Evolutionary conservation across 1,140 invertebrate genomes (phyloP), one percentile per base, ranked within the genome.

Genomic region (Parasteatoda tepidariorum): DNA sequence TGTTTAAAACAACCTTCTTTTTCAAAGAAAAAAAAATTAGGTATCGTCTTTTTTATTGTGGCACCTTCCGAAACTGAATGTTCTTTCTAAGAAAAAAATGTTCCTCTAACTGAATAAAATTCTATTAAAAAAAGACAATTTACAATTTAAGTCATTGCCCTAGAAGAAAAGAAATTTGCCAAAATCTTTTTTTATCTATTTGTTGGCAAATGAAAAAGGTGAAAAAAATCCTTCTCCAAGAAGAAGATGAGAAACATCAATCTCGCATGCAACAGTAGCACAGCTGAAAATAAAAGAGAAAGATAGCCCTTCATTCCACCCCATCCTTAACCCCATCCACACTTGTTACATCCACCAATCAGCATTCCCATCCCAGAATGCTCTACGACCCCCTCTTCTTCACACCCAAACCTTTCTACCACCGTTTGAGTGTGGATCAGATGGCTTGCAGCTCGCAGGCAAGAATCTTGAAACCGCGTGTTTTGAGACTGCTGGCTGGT

Each of bases 331-430:
- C 75, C 75, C 75, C 59, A 31, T 61, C 62, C 62, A 78, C 75
- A 78, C 75, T 78, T 78, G 75, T 78, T 78, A 78, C 75, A n/a
- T 67, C 75, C 62, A 38, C 75, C 75, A 78, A 78, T 78, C 38
- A 78, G 75, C 38, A 67, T 15, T 30, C 62, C 41, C 30, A 66
- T 78, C 75, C 75, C 75, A 38, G 75, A 34, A 78, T 78, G 24
- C 75, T 28, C 31, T 26, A 28, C 48, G 68, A 48, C 9, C 9
- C 38, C 38, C 9, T 9, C 38, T 48, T 48, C 38, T 48, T 48
- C 68, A 30, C 24, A 28, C 41, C 48, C 38, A 57, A 71, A 71
- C 68, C 41, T 28, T 31, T 13, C 26, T 28, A 55, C 68, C 24
- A 55, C 48, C 68, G 57, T 7, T 41, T 48, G 41, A 28, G 68